These are phyloP conservation scores for Engraulis encrasicolus DNA, from an alignment of 2,113 vertebrate species.

Conservation along the genomic window DNA sequence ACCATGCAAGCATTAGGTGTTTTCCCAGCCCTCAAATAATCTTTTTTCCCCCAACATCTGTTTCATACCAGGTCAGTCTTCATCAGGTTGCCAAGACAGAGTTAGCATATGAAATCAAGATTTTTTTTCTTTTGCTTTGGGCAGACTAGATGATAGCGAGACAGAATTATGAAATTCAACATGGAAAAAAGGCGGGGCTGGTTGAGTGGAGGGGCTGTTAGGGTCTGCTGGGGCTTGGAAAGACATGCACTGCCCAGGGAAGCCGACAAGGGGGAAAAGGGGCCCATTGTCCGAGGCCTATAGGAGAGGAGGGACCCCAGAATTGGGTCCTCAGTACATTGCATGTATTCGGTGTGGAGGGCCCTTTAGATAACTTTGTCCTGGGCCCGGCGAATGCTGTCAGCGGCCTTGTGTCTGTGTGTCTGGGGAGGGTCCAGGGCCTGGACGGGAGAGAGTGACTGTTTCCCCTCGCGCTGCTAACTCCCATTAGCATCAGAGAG, in stretches of 20 bases:
- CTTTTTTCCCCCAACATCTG: background rate
- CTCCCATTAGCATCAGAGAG: conserved; percentile 63
- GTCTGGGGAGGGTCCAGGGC: conserved; percentile 26
- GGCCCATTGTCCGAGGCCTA: no score
- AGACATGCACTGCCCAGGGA: conserved; percentile 16
- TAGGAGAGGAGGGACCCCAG: no score
- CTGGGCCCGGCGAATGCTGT: no score
- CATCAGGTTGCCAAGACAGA: background rate
- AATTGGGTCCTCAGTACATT: no score
- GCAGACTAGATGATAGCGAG: background rate
- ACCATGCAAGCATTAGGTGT: background rate
- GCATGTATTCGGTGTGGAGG: no score
- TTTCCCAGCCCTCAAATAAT: background rate
- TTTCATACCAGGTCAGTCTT: background rate
- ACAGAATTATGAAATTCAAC: conserved; percentile 32
- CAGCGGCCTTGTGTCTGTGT: no score
- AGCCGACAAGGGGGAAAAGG: no score
- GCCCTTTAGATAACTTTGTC: no score
- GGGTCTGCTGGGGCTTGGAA: conserved; percentile 42
- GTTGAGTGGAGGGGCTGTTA: background rate
- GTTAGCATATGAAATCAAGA: background rate
- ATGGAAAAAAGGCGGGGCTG: conserved; percentile 37
- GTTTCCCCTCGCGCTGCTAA: conserved; percentile 57
- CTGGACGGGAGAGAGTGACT: conserved; percentile 52
- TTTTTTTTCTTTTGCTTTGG: background rate